phyloP scores from a whole-genome alignment of 1,140 invertebrate genomes.

The Sesamia nonagrioides region DNA sequence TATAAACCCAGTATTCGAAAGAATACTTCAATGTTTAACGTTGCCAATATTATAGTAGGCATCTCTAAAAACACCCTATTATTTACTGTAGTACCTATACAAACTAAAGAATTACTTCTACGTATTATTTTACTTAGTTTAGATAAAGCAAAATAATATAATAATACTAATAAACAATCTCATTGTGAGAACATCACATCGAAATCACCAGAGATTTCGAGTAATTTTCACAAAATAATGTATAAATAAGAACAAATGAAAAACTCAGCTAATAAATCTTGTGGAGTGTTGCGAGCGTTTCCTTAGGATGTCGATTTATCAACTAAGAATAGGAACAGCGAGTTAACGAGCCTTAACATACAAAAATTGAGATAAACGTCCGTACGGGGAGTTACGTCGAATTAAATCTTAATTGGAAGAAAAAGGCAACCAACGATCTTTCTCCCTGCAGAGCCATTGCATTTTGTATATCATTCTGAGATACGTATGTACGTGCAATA shows the following conservation, averaged over 20 bases:
- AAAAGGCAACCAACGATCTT: background rate
- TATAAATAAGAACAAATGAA: slow-evolving; percentile 32
- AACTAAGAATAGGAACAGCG: slow-evolving; percentile 20
- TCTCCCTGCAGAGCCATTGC: background rate
- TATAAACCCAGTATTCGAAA: too few species aligned
- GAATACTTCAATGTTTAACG: too few species aligned
- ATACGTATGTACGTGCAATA: background rate
- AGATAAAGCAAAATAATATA: too few species aligned
- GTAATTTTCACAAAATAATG: slow-evolving; percentile 24
- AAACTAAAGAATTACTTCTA: too few species aligned
- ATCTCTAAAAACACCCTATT: too few species aligned
- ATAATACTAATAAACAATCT: background rate
- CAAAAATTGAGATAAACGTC: slow-evolving; percentile 19
- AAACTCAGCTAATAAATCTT: slow-evolving; percentile 22
- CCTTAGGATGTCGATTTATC: slow-evolving; percentile 37
- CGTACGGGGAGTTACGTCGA: background rate
- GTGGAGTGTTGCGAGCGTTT: slow-evolving; percentile 19
- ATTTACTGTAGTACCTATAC: too few species aligned
- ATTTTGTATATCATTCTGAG: too few species aligned
- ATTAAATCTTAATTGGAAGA: background rate
- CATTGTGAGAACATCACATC: background rate
- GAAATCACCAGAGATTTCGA: background rate
- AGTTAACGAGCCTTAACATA: slow-evolving; percentile 30
- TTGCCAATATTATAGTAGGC: too few species aligned
- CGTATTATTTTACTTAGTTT: too few species aligned